Conservation (phyloP, 2,113 vertebrate species). For the Riparia riparia region DNA sequence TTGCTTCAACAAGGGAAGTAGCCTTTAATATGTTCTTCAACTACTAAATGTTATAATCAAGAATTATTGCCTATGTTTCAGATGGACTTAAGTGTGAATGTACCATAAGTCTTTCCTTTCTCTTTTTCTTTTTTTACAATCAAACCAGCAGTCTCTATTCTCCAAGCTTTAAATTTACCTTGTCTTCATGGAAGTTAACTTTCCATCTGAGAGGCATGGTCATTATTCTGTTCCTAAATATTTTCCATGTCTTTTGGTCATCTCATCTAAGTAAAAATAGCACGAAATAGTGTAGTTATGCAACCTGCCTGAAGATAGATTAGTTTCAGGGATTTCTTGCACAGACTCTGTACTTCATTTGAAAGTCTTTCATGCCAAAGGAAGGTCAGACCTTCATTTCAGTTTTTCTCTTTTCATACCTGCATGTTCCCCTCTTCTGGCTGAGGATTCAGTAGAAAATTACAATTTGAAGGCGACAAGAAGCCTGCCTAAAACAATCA, state of each 20-base stretch:
- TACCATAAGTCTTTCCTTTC: not conserved
- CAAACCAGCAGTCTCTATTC: not conserved
- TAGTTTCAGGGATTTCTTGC: not conserved
- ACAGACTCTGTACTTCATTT: not conserved
- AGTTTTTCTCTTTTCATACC: not conserved
- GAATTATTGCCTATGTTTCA: not conserved
- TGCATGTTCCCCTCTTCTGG: not conserved
- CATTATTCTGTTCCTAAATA: not conserved
- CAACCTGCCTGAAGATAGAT: not conserved
- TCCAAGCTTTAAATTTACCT: not conserved
- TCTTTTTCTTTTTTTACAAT: not conserved
- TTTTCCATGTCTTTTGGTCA: not conserved
- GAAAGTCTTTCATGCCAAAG: not conserved
- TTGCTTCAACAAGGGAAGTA: not conserved
- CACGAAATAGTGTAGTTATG: not conserved
- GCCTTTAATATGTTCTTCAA: not conserved
- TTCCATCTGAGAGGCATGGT: not conserved
- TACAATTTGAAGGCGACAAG: not conserved
- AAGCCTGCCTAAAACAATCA: not conserved
- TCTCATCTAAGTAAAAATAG: not conserved
- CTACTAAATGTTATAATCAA: not conserved
- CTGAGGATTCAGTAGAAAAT: not conserved
- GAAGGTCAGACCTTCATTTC: not conserved
- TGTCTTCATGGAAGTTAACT: not conserved
- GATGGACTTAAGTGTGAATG: not conserved